phyloP scores from a whole-genome alignment of 2,113 vertebrate species.

The Apistogramma diplotaenia region DNA sequence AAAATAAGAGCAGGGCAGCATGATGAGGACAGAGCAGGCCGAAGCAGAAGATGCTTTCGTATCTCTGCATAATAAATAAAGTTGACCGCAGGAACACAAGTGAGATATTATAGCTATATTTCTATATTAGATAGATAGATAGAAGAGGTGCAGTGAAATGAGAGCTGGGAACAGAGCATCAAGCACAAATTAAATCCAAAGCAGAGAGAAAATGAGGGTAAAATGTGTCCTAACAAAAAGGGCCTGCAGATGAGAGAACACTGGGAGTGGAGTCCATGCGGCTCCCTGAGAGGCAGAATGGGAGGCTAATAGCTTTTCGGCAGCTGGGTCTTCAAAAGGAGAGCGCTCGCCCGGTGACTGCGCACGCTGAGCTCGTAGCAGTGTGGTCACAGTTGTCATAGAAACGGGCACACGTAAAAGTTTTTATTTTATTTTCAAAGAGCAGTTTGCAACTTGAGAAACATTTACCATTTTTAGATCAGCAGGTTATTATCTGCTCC shows the following conservation, averaged over 20 bases:
- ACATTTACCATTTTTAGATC: background rate
- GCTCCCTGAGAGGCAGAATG: background rate
- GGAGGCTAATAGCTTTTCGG: slow-evolving; percentile 4
- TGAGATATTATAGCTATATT: background rate
- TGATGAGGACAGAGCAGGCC: background rate
- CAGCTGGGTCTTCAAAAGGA: background rate
- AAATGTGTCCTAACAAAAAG: background rate
- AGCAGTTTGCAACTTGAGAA: slow-evolving; percentile 32
- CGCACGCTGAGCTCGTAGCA: background rate
- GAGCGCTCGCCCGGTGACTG: slow-evolving; percentile 55
- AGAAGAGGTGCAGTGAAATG: background rate
- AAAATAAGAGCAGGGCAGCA: no score
- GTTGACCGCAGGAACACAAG: background rate
- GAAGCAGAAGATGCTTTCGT: background rate
- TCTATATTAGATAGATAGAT: no score
- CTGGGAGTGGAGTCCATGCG: background rate
- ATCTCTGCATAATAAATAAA: background rate
- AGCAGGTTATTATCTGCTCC: no score
- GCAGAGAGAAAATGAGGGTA: background rate
- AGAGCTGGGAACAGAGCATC: background rate
- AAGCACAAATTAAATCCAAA: background rate
- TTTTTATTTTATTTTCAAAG: slow-evolving; percentile 14
- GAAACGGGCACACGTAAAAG: slow-evolving; percentile 40
- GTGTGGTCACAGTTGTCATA: slow-evolving; percentile 60
- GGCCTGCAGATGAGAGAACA: background rate